Conservation (phyloP, 2,888 invertebrate species). For the Pycnomerus fuliginosus region DNA sequence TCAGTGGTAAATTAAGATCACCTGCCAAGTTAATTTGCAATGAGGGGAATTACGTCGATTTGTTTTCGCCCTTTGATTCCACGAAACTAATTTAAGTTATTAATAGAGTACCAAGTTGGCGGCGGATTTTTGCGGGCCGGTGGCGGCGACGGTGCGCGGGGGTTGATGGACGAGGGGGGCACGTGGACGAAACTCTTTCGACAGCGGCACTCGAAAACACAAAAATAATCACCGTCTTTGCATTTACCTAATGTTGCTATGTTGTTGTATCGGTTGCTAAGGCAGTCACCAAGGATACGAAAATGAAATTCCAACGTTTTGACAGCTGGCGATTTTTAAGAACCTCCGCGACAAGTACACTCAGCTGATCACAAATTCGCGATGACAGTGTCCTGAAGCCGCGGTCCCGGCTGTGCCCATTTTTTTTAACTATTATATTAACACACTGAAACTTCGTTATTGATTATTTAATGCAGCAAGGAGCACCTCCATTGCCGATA, state of each 20-base stretch:
- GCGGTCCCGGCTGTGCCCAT: conserved; percentile 4
- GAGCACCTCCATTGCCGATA: conserved; percentile 14
- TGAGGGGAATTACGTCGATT: conserved; percentile 8
- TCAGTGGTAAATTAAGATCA: conserved; percentile 9
- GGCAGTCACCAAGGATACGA: conserved; percentile 55
- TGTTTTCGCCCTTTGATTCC: conserved; percentile 33
- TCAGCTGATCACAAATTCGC: conserved; percentile 3
- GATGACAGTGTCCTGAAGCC: conserved; percentile 2
- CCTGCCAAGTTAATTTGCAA: conserved; percentile 19
- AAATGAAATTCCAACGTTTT: conserved; percentile 49
- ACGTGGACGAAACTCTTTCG: conserved; percentile 1
- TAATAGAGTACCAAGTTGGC: conserved; percentile 18
- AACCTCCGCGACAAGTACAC: conserved; percentile 1
- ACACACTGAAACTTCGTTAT: conserved; percentile 18
- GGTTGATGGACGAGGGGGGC: conserved; percentile 9
- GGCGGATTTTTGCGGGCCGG: neutral
- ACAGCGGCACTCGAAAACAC: conserved; percentile 19
- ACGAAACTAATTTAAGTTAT: conserved; percentile 35
- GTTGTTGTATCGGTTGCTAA: conserved; percentile 56
- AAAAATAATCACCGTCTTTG: conserved; percentile 34
- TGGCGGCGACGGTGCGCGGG: conserved; percentile 10
- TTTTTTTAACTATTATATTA: conserved; percentile 15
- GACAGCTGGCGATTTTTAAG: conserved; percentile 43
- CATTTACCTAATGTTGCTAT: conserved; percentile 53
- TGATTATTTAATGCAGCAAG: conserved; percentile 20